phyloP scores from a whole-genome alignment of 2,888 invertebrate genomes.

The Coleophora deauratella region DNA sequence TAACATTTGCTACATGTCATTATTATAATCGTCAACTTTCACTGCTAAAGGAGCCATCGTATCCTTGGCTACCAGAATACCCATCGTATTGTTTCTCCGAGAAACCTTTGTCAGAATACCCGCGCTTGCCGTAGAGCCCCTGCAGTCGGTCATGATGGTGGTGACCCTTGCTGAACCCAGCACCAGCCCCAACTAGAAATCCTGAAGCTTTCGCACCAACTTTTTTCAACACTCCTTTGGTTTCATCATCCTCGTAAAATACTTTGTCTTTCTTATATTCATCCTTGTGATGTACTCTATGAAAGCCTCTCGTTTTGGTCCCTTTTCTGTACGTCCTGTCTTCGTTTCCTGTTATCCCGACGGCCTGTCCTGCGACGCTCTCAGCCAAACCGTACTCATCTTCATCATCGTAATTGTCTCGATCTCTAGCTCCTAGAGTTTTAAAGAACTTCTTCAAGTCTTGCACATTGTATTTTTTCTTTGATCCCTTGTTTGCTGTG shows the following conservation, averaged over 20 bases:
- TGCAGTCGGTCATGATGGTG: conserved; percentile 55
- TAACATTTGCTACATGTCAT: too few species aligned
- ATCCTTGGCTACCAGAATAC: conserved; percentile 58
- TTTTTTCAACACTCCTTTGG: conserved; percentile 64
- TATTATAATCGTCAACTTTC: conserved; percentile 15
- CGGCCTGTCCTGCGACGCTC: conserved; percentile 44
- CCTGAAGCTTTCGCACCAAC: conserved; percentile 64
- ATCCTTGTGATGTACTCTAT: conserved; percentile 74
- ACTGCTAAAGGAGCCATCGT: conserved; percentile 43
- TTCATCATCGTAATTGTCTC: conserved; percentile 46
- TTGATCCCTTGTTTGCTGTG: conserved; percentile 33
- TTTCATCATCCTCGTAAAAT: conserved; percentile 73
- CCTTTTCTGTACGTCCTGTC: conserved; percentile 70
- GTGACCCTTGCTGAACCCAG: conserved; percentile 46
- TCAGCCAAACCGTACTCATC: conserved; percentile 53
- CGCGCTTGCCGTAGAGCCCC: conserved; percentile 59
- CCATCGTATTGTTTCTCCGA: conserved; percentile 62
- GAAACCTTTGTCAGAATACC: conserved; percentile 65
- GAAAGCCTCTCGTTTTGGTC: conserved; percentile 72
- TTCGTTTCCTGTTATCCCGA: conserved; percentile 53
- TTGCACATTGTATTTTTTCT: conserved; percentile 37
- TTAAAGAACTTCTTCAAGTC: conserved; percentile 49
- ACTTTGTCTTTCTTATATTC: conserved; percentile 76
- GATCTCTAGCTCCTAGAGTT: conserved; percentile 35
- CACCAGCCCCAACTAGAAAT: conserved; percentile 55